Evolutionary conservation across 2,113 vertebrate species (phyloP), one percentile per base, ranked within the genome.

Genomic region (Copsychus sechellarum): DNA sequence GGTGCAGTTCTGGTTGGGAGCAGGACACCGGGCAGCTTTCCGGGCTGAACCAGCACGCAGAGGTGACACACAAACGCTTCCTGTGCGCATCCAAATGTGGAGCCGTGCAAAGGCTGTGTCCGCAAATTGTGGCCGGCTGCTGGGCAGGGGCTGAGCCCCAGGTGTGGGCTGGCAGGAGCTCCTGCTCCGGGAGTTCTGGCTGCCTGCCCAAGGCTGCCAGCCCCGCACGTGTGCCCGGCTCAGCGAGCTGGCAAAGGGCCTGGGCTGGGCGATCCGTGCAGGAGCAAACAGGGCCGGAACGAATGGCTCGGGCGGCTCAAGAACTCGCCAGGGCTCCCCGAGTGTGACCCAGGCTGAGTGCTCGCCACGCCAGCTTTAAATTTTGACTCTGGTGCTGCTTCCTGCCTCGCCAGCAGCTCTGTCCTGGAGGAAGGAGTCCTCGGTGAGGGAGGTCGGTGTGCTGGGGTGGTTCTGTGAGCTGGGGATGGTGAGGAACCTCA

Each of bases 21-120:
- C 62, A 40, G 76, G 64, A 2, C 26, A 33, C 4, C n/a, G 3
- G 29, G 4, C 34, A 4, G 71, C 31, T 69, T 8, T 38, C 10
- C 0, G 0, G n/a, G 60, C 53, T 47, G 65, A n/a, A 3, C 0
- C 3, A 18, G 28, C 6, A 0, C 0, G 33, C 36, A 21, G 15
- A 50, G 78, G 64, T 0, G 1, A 2, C 5, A 7, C 78, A 8
- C 13, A 31, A 48, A 26, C 1, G 4, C 40, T 61, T 73, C 71
- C 74, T n/a, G 36, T 0, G 17, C 1, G 0, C 24, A 0, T 21
- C 38, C 36, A 26, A 18, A 24, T 0, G 9, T 0, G 1, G 45
- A 36, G 58, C 69, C 25, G 29, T 0, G 5, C 26, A 22, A 19
- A 33, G 24, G 42, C 38, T 24, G 43, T 24, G 51, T 20, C 61